These are phyloP conservation scores for Bombycilla garrulus DNA, from an alignment of 2,113 vertebrate genomes.

Conservation along the genomic window DNA sequence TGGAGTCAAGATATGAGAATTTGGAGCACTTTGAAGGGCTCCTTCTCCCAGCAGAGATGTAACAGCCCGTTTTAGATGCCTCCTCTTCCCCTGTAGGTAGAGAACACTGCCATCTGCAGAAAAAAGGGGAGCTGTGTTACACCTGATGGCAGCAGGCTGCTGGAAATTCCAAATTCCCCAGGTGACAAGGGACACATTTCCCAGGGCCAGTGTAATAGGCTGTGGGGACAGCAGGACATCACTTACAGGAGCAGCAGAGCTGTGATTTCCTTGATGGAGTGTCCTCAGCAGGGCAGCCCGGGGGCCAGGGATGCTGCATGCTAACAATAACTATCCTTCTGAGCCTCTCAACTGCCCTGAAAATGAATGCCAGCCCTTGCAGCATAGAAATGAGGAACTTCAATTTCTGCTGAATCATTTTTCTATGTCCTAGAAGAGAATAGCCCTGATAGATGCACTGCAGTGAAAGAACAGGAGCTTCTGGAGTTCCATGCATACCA, in stretches of 20 bases:
- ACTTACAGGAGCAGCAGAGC: constrained; percentile 58
- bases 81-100: background rate
- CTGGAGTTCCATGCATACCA: constrained; percentile 60
- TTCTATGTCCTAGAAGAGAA: constrained; percentile 69
- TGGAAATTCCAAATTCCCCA: constrained; percentile 4
- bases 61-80: background rate
- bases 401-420: constrained; percentile 76
- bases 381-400: constrained; percentile 73
- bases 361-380: constrained; percentile 73
- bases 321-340: constrained; percentile 71
- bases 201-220: constrained; percentile 54
- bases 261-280: constrained; percentile 73
- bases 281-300: constrained; percentile 49
- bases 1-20: background rate
- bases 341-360: constrained; percentile 64
- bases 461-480: constrained; percentile 30
- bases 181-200: constrained; percentile 52
- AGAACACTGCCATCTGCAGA: constrained; percentile 27
- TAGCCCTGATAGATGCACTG: constrained; percentile 60
- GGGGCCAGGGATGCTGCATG: constrained; percentile 48
- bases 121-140: background rate
- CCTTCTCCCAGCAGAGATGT: background rate
- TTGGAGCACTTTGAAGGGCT: background rate
- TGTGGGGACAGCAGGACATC: constrained; percentile 54
- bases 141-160: background rate